Conservation (phyloP, 1,140 invertebrate species). For the Helicorthomorpha holstii region DNA sequence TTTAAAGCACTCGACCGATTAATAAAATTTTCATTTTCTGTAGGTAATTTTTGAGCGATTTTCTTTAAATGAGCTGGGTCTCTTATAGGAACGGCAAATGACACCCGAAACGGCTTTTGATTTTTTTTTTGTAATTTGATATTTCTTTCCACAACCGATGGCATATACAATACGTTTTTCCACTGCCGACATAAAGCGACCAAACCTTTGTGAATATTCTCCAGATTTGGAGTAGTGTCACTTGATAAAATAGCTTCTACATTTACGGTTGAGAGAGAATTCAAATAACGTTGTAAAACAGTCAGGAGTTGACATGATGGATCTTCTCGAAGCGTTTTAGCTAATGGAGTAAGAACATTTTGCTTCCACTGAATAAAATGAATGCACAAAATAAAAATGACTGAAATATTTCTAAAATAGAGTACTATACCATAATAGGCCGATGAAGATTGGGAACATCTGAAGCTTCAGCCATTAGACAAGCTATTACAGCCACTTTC, state of each 20-base stretch:
- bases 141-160: constrained; percentile 71
- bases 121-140: constrained; percentile 44
- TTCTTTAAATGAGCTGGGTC: constrained; percentile 3
- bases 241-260: constrained; percentile 73
- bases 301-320: constrained; percentile 85
- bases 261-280: constrained; percentile 47
- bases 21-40: constrained; percentile 43
- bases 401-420: constrained; percentile 2
- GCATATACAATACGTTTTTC: constrained; percentile 92
- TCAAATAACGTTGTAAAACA: constrained; percentile 68
- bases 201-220: constrained; percentile 75
- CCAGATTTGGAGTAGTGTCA: constrained; percentile 63
- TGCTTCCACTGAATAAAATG: constrained; percentile 58
- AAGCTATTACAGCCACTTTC: constrained; percentile 59
- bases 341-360: constrained; percentile 65
- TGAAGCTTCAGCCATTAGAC: constrained; percentile 83
- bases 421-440: constrained; percentile 48
- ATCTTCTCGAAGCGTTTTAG: constrained; percentile 84
- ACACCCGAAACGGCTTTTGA: constrained; percentile 62
- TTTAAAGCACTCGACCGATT: constrained; percentile 57
- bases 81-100: constrained; percentile 63
- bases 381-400: constrained; percentile 8
- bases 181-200: constrained; percentile 84
- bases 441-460: constrained; percentile 67
- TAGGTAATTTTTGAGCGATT: constrained; percentile 25